Evolutionary conservation across 2,888 invertebrate species (phyloP).

Genomic region (Julus scandinavius): DNA sequence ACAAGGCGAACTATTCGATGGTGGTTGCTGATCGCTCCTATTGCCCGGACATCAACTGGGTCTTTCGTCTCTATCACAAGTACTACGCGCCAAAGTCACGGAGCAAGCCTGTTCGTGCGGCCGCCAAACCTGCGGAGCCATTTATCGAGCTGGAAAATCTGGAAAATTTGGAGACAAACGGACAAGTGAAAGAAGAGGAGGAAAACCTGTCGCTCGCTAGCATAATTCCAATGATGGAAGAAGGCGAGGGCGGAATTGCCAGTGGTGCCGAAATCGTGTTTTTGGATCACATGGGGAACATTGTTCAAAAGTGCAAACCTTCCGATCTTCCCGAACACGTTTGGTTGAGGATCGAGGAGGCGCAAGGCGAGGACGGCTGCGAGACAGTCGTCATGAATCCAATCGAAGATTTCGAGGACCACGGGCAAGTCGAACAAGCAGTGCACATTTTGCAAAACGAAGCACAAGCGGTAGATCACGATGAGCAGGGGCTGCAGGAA

Average conservation of each 20-base stretch:
- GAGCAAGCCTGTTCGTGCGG: background rate
- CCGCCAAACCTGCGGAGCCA: background rate
- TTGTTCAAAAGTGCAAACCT: background rate
- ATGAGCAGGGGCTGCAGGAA: background rate
- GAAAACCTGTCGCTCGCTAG: background rate
- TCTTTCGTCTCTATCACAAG: conserved; percentile 18
- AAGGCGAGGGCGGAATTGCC: background rate
- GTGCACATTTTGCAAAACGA: background rate
- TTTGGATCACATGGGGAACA: background rate
- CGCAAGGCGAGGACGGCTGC: background rate
- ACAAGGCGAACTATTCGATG: background rate
- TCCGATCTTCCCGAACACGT: background rate
- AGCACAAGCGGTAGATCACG: background rate
- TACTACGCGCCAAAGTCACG: background rate
- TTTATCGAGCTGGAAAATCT: background rate
- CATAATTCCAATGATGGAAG: background rate
- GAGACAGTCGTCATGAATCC: background rate
- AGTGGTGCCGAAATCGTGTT: background rate
- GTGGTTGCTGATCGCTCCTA: background rate
- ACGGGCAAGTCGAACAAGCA: background rate
- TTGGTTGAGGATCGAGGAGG: background rate
- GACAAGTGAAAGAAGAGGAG: background rate
- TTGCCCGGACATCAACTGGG: conserved; percentile 22
- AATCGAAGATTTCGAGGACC: background rate
- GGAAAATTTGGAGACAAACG: background rate